phyloP scores from a whole-genome alignment of 2,888 invertebrate species.

The Copidosoma aretas region DNA sequence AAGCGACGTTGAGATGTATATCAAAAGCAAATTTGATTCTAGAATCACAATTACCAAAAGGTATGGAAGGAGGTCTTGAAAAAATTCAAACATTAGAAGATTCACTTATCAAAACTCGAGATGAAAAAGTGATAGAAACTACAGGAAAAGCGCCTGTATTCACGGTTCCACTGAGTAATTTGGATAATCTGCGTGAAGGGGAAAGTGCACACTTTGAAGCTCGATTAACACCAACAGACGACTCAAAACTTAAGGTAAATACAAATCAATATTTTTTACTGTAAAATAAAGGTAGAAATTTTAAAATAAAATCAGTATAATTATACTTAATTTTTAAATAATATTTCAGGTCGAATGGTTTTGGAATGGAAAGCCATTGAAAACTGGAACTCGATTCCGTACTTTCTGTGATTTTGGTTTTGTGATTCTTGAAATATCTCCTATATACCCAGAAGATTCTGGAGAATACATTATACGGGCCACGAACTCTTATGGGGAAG shows the following conservation, averaged over 20 bases:
- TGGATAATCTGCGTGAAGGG: conserved; percentile 86
- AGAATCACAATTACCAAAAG: conserved; percentile 86
- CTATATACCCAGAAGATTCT: conserved; percentile 95
- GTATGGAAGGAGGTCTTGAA: conserved; percentile 94
- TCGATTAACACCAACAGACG: conserved; percentile 86
- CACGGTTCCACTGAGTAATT: conserved; percentile 85
- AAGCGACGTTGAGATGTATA: conserved; percentile 82
- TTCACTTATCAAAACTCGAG: conserved; percentile 79
- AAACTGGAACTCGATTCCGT: conserved; percentile 90
- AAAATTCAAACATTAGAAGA: conserved; percentile 80
- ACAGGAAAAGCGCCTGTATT: conserved; percentile 88
- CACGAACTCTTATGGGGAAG: conserved; percentile 87
- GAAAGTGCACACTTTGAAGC: conserved; percentile 93
- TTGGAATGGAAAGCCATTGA: conserved; percentile 89
- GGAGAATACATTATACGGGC: conserved; percentile 91
- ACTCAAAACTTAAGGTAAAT: conserved; percentile 78
- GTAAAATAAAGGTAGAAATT: neutral
- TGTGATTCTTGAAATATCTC: conserved; percentile 95
- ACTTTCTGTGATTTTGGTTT: conserved; percentile 98
- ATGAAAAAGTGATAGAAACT: conserved; percentile 76
- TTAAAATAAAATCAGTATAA: neutral
- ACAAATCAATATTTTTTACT: neutral
- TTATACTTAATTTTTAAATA: neutral
- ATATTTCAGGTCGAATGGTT: conserved; percentile 83
- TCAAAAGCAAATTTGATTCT: conserved; percentile 80